phyloP scores from a whole-genome alignment of 2,797 vertebrate species.

The Myotis daubentonii region DNA sequence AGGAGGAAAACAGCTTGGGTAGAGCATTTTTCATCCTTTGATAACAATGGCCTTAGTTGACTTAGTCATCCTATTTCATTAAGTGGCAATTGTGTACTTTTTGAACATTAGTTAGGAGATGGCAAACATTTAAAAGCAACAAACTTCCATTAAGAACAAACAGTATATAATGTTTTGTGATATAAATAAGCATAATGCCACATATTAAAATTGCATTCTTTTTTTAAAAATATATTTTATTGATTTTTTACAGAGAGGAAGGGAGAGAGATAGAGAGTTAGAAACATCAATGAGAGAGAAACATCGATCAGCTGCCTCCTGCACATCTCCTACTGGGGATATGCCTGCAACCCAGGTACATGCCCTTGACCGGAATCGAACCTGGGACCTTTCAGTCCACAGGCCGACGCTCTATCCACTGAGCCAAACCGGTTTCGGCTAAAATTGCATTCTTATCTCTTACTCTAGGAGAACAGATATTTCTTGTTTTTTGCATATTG shows the following conservation, averaged over 20 bases:
- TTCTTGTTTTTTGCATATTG: background rate
- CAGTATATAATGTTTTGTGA: background rate
- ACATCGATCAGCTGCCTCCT: too few species aligned
- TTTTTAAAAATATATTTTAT: too few species aligned
- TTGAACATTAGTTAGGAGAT: background rate
- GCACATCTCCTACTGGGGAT: too few species aligned
- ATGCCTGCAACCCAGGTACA: too few species aligned
- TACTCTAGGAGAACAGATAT: background rate
- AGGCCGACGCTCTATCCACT: too few species aligned
- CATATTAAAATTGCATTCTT: background rate
- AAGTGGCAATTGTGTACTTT: background rate
- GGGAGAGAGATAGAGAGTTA: too few species aligned
- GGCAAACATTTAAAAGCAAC: background rate
- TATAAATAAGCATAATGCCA: background rate
- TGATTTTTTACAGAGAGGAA: too few species aligned
- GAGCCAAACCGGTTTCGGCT: too few species aligned
- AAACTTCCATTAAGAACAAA: background rate
- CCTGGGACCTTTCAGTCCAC: too few species aligned
- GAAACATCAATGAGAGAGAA: too few species aligned
- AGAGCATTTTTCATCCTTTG: background rate
- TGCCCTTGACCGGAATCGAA: too few species aligned
- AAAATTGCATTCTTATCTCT: background rate
- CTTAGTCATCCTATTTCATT: background rate
- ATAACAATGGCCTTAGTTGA: background rate
- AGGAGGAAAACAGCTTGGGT: background rate